phyloP scores from a whole-genome alignment of 2,113 vertebrate genomes.

The Condylura cristata region DNA sequence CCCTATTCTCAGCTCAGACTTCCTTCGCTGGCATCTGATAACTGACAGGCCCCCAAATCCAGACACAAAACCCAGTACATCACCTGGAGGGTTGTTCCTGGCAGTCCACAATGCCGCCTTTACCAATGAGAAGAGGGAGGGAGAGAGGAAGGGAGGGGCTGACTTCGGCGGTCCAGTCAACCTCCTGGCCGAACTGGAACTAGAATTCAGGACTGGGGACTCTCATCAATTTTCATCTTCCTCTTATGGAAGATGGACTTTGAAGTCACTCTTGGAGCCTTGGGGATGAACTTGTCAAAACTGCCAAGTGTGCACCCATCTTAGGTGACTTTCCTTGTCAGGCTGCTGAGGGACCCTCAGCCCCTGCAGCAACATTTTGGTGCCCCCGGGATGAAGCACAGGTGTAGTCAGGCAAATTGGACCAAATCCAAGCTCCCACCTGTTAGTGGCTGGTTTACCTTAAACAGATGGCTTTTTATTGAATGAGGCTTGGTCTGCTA shows the following conservation, averaged over 20 bases:
- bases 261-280: not conserved
- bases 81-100: not conserved
- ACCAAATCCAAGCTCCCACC: not conserved
- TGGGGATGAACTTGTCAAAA: not conserved
- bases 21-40: not conserved
- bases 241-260: not conserved
- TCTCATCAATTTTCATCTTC: not conserved
- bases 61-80: not conserved
- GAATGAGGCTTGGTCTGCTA: not conserved
- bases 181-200: not conserved
- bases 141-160: not conserved
- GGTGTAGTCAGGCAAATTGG: not conserved
- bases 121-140: not conserved
- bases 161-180: not conserved
- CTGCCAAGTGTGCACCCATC: not conserved
- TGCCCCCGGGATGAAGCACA: rapidly evolving
- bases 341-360: rapidly evolving
- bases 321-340: not conserved
- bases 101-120: not conserved
- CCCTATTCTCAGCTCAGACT: not conserved
- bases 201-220: not conserved
- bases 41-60: not conserved
- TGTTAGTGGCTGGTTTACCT: not conserved
- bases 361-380: too few relatives aligned
- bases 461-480: not conserved